Percentiles rank a stretch among this genome's conserved stretches.
These are phyloP conservation scores for Junonia oenone DNA, from an alignment of 2,888 invertebrate genomes.

Conservation along the genomic window DNA sequence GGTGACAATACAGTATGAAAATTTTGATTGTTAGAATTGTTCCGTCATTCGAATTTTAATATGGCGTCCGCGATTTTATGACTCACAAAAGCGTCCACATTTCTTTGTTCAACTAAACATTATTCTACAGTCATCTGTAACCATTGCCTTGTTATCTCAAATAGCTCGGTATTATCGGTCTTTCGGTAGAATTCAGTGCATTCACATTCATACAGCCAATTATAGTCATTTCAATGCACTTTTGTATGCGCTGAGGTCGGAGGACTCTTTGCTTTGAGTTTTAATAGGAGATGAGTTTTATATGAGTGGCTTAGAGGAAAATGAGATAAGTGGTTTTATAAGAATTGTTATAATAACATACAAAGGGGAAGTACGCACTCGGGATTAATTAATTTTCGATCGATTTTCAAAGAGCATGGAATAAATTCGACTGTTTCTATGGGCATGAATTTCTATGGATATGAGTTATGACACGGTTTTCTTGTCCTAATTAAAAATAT, in stretches of 20 bases:
- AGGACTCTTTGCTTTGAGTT: constrained; percentile 1
- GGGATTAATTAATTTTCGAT: too few species aligned
- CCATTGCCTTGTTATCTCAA: not conserved
- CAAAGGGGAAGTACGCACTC: too few species aligned
- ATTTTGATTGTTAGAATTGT: not conserved
- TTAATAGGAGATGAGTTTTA: not conserved
- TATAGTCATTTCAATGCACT: not conserved
- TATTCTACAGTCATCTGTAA: not conserved
- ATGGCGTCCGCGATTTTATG: not conserved
- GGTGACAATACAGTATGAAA: too few species aligned
- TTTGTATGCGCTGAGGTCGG: not conserved
- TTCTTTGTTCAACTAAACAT: not conserved
- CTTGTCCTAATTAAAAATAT: too few species aligned
- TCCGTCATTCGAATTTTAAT: not conserved
- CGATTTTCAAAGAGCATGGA: too few species aligned
- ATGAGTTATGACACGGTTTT: too few species aligned
- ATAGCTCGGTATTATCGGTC: not conserved
- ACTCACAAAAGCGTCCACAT: not conserved
- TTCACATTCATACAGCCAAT: not conserved
- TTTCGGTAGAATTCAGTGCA: not conserved
- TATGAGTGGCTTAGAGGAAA: not conserved
- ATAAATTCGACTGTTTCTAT: too few species aligned
- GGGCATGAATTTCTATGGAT: too few species aligned
- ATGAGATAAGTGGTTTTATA: not conserved
- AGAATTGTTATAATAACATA: not conserved